phyloP scores from a whole-genome alignment of 2,888 invertebrate species.

The Drosophila nr. fundita region DNA sequence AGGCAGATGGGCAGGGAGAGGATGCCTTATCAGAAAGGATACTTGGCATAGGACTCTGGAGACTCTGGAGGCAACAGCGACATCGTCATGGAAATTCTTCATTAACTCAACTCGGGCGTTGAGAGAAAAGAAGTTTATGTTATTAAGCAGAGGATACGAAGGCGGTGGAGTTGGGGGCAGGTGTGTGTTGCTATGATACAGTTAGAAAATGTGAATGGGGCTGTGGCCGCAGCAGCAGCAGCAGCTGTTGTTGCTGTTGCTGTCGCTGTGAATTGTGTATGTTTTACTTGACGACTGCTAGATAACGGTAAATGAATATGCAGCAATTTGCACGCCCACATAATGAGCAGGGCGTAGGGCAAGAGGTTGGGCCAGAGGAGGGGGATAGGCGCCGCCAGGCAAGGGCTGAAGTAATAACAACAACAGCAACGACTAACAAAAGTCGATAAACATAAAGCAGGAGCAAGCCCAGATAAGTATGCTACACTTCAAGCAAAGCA shows the following conservation, averaged over 20 bases:
- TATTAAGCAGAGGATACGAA: constrained; percentile 65
- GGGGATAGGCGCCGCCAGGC: constrained; percentile 48
- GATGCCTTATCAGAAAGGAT: constrained; percentile 61
- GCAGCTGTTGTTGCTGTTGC: constrained; percentile 54
- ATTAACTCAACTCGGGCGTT: constrained; percentile 75
- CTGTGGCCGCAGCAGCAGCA: constrained; percentile 28
- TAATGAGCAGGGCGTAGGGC: constrained; percentile 61
- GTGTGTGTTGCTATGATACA: constrained; percentile 24
- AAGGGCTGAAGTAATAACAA: constrained; percentile 68
- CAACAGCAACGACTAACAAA: constrained; percentile 67
- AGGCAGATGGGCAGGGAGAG: constrained; percentile 39
- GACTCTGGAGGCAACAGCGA: constrained; percentile 16
- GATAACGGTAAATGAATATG: constrained; percentile 81
- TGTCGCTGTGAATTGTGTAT: constrained; percentile 63
- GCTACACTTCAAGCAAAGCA: constrained; percentile 59
- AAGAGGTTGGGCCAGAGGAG: neutral
- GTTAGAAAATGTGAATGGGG: constrained; percentile 15
- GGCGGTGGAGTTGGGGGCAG: constrained; percentile 11
- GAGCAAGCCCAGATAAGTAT: constrained; percentile 71
- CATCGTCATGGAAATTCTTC: constrained; percentile 82
- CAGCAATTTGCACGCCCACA: constrained; percentile 81
- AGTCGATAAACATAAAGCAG: constrained; percentile 80
- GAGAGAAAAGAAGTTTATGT: constrained; percentile 77
- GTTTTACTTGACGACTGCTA: constrained; percentile 75
- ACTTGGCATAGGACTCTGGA: constrained; percentile 28